Base-by-base conservation (phyloP, 37 sponge, comb jelly and placozoan species). In the Tethya wilhelma region DNA sequence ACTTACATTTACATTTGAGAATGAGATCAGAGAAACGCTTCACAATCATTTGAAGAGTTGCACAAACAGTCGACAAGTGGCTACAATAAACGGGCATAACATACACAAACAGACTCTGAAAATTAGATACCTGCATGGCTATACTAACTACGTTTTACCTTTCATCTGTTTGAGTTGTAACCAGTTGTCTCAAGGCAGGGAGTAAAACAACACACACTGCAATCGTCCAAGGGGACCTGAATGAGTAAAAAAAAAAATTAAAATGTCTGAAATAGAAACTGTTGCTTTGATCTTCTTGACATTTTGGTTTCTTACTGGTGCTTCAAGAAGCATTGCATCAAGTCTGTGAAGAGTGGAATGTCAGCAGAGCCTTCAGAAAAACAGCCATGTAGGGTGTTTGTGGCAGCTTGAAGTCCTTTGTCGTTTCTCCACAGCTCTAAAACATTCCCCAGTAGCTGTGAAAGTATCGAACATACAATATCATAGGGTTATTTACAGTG, bases 391-490 rank as follows among this genome's bases (percentile, higher is more conserved):
- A 77, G 38, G 0, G 32, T 20, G 44, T 85, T 85, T 17, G 85
- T 77, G 33, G 78, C 73, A 3, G 85, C 85, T 42, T 85, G 85
- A 45, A 85, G 56, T 3, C 76, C 85, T 26, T 77, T 85, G 37
- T 55, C 85, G 28, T 42, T 28, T 32, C 56, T n/a, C 85, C 85
- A 85, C 39, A 85, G 45, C 6, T 17, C 1, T 33, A 69, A 37
- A 20, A 85, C 75, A 7, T 29, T 65, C 28, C 33, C 77, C 28
- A 84, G 33, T n/a, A 84, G 28, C 84, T 84, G 44, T 26, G 46
- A 7, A 36, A 23, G 62, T 59, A 59, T 5, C 6, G 62, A 59
- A 59, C 7, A 12, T 12, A n/a, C n/a, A n/a, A n/a, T n/a, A n/a
- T n/a, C n/a, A n/a, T n/a, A n/a, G n/a, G n/a, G n/a, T n/a, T n/a